A percentile compares a stretch with the other conserved stretches of the same genome.
These are phyloP conservation scores for Hydractinia symbiolongicarpus DNA, from an alignment of 30 jellyfish, hydroid and myxozoan species.

Conservation along the genomic window DNA sequence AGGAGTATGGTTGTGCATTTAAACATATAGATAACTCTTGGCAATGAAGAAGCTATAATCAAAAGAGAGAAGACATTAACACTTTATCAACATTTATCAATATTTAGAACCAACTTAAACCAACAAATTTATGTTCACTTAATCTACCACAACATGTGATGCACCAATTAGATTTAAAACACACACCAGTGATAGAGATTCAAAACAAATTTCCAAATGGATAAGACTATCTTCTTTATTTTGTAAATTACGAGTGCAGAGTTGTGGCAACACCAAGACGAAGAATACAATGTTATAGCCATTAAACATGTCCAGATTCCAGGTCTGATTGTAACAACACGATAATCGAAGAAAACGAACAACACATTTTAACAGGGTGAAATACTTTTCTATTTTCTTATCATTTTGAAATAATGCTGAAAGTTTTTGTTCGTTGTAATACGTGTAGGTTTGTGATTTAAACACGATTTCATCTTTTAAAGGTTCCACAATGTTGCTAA, in stretches of 20 bases:
- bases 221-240: not conserved
- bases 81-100: too few species aligned
- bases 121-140: too few species aligned
- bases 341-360: not conserved
- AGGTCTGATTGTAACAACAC: slow-evolving; percentile 9
- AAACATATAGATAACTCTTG: slow-evolving; percentile 49
- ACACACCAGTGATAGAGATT: slow-evolving; percentile 49
- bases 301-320: slow-evolving; percentile 1
- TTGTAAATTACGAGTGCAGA: not conserved
- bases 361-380: not conserved
- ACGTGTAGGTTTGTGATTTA: not conserved
- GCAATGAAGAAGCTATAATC: slow-evolving; percentile 58
- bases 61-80: not conserved
- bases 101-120: too few species aligned
- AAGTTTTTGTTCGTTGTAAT: slow-evolving; percentile 1
- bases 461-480: not conserved
- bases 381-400: not conserved
- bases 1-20: slow-evolving; percentile 32
- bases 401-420: not conserved
- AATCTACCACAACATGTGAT: too few species aligned
- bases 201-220: slow-evolving; percentile 16
- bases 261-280: slow-evolving; percentile 9
- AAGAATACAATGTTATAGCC: not conserved
- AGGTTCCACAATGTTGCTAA: not conserved
- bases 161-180: not conserved